Base-by-base conservation (phyloP, 2,888 invertebrate genomes). In the Orthosia cruda region DNA sequence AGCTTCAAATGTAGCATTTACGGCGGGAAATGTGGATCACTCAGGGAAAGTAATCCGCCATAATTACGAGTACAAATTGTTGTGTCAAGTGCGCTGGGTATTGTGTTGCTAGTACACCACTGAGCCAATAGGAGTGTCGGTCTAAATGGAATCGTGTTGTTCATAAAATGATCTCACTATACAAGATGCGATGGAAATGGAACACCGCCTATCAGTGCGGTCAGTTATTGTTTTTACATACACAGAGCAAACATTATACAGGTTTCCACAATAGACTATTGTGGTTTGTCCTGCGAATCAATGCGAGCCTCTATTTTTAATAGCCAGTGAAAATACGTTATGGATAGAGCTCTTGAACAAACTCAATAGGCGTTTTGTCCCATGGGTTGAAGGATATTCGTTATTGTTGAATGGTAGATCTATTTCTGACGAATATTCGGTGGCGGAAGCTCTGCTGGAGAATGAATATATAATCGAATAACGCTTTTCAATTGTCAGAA, bases 181-280 rank as follows among this genome's bases (percentile, higher is more conserved):
- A 75, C 73, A 74, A 83, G 84, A 82, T 80, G 76, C 61, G 72
- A 59, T 86, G 83, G 82, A 87, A 86, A 89, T 87, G 83, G 86
- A 87, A 90, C 89, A 87, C 88, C 76, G 85, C 78, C 84, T 88
- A 88, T 89, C 88, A 80, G 82, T 85, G 87, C 83, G 88, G 88
- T 89, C 89, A 89, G 89, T 91, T 89, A 91, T 92, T 92, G 89
- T 92, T 91, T 91, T 90, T 86, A 85, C 84, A 74, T 79, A 80
- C 81, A 87, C 82, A 82, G 73, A 82, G 67, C 80, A 76, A 74
- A 82, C 79, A 72, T 66, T 74, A 79, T 64, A 72, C 64, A 55
- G 47, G 61, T 58, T 75, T 57, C 71, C 73, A 88, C 84, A 89
- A 89, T 86, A 80, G 74, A 50, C 77, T 76, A 87, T 89, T 91